These are phyloP conservation scores for Galerucella pusilla DNA, from an alignment of 2,888 invertebrate genomes.

Conservation along the genomic window DNA sequence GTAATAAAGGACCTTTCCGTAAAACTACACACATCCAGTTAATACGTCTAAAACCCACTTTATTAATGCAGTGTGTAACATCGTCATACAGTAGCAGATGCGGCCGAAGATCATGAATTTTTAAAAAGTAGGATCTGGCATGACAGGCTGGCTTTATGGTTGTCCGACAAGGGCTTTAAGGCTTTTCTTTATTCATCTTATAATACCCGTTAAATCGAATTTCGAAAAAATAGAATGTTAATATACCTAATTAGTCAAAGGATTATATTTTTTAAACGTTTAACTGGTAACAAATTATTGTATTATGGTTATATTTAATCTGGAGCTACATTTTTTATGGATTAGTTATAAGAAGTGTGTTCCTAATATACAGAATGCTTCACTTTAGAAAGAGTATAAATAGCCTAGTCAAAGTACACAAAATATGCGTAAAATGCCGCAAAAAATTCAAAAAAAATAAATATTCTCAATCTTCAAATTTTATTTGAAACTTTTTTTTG, in stretches of 20 bases:
- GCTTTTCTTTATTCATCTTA: not conserved
- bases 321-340: not conserved
- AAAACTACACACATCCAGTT: conserved; percentile 44
- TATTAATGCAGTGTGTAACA: conserved; percentile 43
- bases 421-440: too few relatives aligned
- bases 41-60: conserved; percentile 43
- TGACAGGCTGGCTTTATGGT: conserved; percentile 23
- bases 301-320: not conserved
- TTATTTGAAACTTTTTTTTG: too few relatives aligned
- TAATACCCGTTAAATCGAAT: conserved; percentile 5
- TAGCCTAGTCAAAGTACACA: too few relatives aligned
- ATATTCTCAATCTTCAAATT: too few relatives aligned
- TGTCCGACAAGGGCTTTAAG: conserved; percentile 15
- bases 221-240: not conserved
- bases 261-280: not conserved
- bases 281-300: not conserved
- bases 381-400: too few relatives aligned
- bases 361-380: too few relatives aligned
- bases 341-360: not conserved
- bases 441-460: too few relatives aligned
- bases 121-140: conserved; percentile 17
- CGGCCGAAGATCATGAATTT: conserved; percentile 24
- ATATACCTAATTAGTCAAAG: not conserved
- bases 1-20: conserved; percentile 43
- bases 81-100: conserved; percentile 21